Evolutionary conservation across 2,888 invertebrate species (phyloP).

Genomic region (Caenorhabditis becei): DNA sequence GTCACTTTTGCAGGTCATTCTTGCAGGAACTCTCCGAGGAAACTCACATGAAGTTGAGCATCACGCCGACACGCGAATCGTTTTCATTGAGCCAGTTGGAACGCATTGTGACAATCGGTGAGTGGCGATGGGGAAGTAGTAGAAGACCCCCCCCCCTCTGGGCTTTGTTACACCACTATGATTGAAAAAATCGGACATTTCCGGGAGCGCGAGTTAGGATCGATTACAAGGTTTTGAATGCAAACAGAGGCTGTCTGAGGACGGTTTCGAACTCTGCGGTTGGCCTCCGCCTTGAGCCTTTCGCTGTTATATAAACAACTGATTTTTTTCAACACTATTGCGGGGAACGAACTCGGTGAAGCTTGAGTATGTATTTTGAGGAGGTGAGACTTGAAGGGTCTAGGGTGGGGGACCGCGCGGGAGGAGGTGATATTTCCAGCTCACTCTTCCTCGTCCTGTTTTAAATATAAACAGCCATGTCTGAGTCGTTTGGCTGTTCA

Average conservation of each 20-base stretch:
- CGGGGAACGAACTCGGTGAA: conserved; percentile 42
- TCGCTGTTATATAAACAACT: conserved; percentile 59
- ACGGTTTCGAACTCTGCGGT: conserved; percentile 48
- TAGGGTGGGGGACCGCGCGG: neutral
- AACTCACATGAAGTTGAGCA: conserved; percentile 65
- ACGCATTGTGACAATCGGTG: conserved; percentile 68
- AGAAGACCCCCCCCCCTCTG: neutral
- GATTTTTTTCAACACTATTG: conserved; percentile 55
- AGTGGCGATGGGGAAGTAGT: conserved; percentile 29
- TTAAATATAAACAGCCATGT: conserved; percentile 13
- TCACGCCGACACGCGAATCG: conserved; percentile 62
- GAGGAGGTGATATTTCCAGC: conserved; percentile 15
- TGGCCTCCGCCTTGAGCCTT: conserved; percentile 11
- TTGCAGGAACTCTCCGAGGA: conserved; percentile 62
- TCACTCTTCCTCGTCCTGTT: neutral
- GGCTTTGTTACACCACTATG: conserved; percentile 5
- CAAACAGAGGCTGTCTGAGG: conserved; percentile 29
- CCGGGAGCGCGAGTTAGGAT: conserved; percentile 36
- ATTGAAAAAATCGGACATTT: conserved; percentile 20
- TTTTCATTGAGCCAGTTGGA: conserved; percentile 61
- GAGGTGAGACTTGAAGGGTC: conserved; percentile 33
- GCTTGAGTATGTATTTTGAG: conserved; percentile 51
- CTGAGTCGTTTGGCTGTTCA: neutral
- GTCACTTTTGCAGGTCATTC: conserved; percentile 10
- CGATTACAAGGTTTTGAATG: conserved; percentile 52